Evolutionary conservation across 2,113 vertebrate species (phyloP).

Genomic region (Thalassarche chlororhynchos): DNA sequence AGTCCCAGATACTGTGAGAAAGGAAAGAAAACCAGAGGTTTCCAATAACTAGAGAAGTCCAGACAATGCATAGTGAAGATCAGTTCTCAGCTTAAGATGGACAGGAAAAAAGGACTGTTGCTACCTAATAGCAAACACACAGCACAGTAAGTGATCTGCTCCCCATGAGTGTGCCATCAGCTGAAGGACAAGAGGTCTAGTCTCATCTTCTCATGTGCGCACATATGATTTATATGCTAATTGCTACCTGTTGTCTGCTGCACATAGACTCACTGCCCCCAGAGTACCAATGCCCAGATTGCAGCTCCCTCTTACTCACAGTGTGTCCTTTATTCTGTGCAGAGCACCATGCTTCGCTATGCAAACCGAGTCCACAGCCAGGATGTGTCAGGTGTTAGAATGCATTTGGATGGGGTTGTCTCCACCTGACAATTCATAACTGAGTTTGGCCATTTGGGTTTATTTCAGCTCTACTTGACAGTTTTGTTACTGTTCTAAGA

Average conservation of each 20-base stretch:
- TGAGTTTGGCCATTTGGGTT: neutral
- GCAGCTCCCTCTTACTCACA: neutral
- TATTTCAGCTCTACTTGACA: neutral
- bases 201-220: neutral
- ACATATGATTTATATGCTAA: neutral
- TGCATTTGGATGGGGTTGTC: neutral
- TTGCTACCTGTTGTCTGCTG: neutral
- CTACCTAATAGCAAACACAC: neutral
- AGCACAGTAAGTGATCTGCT: neutral
- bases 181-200: neutral
- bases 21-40: neutral
- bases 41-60: neutral
- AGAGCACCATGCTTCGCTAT: fast-evolving
- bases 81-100: neutral
- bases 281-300: neutral
- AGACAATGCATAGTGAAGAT: neutral
- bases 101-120: neutral
- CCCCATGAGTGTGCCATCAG: neutral
- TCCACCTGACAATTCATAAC: neutral
- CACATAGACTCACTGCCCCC: neutral
- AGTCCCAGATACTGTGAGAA: neutral
- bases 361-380: neutral
- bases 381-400: neutral
- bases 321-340: fast-evolving
- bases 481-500: neutral